These are phyloP conservation scores for Pseudomyrmex dendroicus DNA, from an alignment of 1,140 invertebrate genomes.

Conservation along the genomic window DNA sequence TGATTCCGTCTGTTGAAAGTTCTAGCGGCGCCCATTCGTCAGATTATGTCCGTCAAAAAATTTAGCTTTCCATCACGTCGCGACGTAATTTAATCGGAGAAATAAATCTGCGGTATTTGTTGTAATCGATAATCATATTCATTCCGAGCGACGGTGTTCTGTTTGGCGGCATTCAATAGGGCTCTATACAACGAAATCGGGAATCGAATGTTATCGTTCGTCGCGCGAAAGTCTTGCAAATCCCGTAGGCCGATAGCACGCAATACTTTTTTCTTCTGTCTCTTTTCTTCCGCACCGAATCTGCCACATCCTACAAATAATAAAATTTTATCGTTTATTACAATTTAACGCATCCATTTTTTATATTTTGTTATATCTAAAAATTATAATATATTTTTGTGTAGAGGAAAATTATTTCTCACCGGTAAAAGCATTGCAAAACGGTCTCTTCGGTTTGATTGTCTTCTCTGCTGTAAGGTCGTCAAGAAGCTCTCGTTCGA, in stretches of 20 bases:
- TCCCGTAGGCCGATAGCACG: constrained; percentile 20
- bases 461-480: constrained; percentile 49
- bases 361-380: not conserved
- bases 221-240: constrained; percentile 13
- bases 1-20: constrained; percentile 12
- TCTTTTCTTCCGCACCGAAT: constrained; percentile 34
- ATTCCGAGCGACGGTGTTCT: constrained; percentile 59
- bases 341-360: not conserved
- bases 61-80: constrained; percentile 56
- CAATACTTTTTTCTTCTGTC: constrained; percentile 65
- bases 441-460: constrained; percentile 75
- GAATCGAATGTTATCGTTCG: constrained; percentile 60
- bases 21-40: constrained; percentile 4
- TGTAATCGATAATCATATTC: constrained; percentile 48
- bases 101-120: constrained; percentile 48
- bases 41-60: constrained; percentile 27
- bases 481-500: constrained; percentile 69
- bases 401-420: constrained; percentile 16
- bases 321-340: not conserved
- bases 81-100: constrained; percentile 32
- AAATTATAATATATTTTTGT: not conserved
- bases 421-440: constrained; percentile 80
- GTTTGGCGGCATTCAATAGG: constrained; percentile 63
- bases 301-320: constrained; percentile 74
- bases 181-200: constrained; percentile 70